Conservation (phyloP, 2,888 invertebrate genomes). For the Argynnis bischoffii region DNA sequence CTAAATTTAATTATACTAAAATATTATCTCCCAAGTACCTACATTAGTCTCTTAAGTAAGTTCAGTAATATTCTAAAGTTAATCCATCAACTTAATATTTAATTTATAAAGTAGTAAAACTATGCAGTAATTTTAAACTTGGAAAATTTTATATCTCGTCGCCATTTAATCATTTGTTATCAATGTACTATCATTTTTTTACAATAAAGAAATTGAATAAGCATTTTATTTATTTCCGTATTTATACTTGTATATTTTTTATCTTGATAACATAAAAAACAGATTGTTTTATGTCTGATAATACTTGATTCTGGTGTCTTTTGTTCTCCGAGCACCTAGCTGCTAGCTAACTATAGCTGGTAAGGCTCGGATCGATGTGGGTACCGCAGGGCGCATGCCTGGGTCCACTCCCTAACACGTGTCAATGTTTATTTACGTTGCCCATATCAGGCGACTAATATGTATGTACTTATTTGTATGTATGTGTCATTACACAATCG, state of each 20-base stretch:
- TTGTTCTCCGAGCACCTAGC: conserved; percentile 27
- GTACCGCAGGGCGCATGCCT: conserved; percentile 57
- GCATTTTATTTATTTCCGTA: neutral
- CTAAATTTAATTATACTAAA: too few relatives aligned
- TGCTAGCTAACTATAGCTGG: conserved; percentile 9
- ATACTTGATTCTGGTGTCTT: conserved; percentile 23
- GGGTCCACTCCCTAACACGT: conserved; percentile 70
- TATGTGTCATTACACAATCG: too few relatives aligned
- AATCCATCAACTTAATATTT: too few relatives aligned
- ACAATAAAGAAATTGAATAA: neutral
- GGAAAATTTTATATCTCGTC: too few relatives aligned
- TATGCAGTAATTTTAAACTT: too few relatives aligned
- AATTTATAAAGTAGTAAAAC: too few relatives aligned
- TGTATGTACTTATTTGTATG: neutral
- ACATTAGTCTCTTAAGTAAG: too few relatives aligned
- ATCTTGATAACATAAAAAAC: neutral
- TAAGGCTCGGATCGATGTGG: conserved; percentile 36
- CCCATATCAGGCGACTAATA: conserved; percentile 50
- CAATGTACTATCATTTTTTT: too few relatives aligned
- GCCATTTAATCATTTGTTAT: too few relatives aligned
- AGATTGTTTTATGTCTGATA: conserved; percentile 11
- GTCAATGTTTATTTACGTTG: conserved; percentile 81
- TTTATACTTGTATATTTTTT: neutral
- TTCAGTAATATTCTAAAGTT: too few relatives aligned
- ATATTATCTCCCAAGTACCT: too few relatives aligned